Percentiles rank a stretch among this genome's conserved stretches.
Conservation (phyloP, 1,140 invertebrate genomes). For the Macrotrachela quadricornifera region DNA sequence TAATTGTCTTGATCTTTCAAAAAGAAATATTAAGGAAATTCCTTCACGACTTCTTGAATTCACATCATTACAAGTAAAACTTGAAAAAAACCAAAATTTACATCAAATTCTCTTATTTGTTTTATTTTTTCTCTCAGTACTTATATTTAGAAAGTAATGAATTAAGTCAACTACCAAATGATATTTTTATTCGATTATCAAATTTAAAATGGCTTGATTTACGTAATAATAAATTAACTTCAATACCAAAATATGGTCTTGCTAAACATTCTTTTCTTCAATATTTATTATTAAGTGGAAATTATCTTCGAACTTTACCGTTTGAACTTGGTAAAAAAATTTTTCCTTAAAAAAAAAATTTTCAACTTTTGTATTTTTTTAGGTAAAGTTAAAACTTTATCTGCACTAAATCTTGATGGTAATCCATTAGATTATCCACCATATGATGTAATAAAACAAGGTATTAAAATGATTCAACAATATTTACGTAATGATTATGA, state of each 20-base stretch:
- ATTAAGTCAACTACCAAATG: conserved; percentile 19
- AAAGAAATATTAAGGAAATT: conserved; percentile 16
- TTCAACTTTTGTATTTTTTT: background rate
- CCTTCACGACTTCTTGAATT: conserved; percentile 21
- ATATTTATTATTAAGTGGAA: conserved; percentile 23
- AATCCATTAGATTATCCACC: conserved; percentile 28
- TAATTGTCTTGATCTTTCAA: conserved; percentile 18
- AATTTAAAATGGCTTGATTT: conserved; percentile 28
- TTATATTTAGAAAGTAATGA: conserved; percentile 26
- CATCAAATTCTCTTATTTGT: background rate
- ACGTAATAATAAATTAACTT: conserved; percentile 17
- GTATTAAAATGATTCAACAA: conserved; percentile 20
- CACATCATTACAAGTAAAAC: conserved; percentile 17
- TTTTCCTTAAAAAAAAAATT: background rate
- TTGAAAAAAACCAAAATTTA: no score
- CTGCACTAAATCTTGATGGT: conserved; percentile 23
- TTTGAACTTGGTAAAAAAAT: conserved; percentile 19
- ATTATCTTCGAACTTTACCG: conserved; percentile 20
- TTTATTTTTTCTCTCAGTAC: conserved; percentile 14
- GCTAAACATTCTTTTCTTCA: conserved; percentile 18
- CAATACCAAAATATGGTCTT: conserved; percentile 19
- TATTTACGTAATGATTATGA: conserved; percentile 16
- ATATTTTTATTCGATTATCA: conserved; percentile 23
- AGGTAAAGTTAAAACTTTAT: conserved; percentile 22
- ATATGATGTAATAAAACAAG: conserved; percentile 19